These are phyloP conservation scores for Rhagonycha fulva DNA, from an alignment of 2,888 invertebrate species.

Conservation along the genomic window DNA sequence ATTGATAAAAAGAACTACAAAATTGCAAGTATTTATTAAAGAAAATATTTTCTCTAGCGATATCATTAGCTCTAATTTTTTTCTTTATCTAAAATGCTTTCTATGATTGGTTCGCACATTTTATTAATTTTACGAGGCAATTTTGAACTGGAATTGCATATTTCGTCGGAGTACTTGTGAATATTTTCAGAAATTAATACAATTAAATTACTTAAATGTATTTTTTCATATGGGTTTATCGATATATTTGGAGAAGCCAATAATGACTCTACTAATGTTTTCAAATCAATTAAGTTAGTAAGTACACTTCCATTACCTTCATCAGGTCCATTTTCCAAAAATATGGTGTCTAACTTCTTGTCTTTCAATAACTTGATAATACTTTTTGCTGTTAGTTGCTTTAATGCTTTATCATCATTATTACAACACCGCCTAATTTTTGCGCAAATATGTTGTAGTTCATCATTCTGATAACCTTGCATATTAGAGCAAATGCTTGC, in stretches of 20 bases:
- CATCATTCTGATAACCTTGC: neutral
- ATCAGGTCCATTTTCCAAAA: neutral
- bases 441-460: neutral
- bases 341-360: neutral
- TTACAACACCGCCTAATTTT: neutral
- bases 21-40: neutral
- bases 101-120: neutral
- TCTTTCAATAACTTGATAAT: neutral
- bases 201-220: neutral
- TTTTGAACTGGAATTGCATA: neutral
- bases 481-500: neutral
- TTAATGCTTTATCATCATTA: neutral
- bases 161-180: neutral
- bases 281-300: neutral
- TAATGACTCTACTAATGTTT: neutral
- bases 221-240: neutral
- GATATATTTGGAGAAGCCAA: neutral
- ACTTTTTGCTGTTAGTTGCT: neutral
- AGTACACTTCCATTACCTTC: neutral
- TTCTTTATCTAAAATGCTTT: neutral
- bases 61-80: neutral
- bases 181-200: neutral
- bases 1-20: neutral
- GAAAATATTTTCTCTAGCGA: neutral
- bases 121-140: neutral